phyloP scores from a whole-genome alignment of 2,113 vertebrate species.

The Macaca mulatta region DNA sequence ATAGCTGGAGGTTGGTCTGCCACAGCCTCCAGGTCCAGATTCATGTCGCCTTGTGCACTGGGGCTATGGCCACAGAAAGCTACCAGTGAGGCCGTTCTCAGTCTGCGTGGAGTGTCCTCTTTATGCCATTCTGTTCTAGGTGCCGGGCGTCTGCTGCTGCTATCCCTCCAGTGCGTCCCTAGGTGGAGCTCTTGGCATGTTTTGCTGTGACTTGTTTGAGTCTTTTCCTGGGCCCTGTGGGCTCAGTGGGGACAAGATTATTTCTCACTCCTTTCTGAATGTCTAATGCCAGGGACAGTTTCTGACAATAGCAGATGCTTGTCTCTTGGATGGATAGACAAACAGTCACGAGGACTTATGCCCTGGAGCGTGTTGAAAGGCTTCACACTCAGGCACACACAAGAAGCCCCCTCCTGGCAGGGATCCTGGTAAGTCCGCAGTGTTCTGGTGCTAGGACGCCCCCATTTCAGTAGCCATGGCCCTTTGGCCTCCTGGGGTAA shows the following conservation, averaged over 20 bases:
- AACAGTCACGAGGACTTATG: not conserved
- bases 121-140: not conserved
- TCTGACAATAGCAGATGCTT: not conserved
- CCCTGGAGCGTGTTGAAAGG: not conserved
- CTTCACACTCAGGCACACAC: not conserved
- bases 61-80: not conserved
- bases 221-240: not conserved
- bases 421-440: not conserved
- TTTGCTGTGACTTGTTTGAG: not conserved
- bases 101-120: not conserved
- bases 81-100: not conserved
- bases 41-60: accelerated
- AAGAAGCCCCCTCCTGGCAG: too few species aligned
- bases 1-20: not conserved
- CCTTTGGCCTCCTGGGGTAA: not conserved
- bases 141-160: not conserved
- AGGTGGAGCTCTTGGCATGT: slow-evolving; percentile 27
- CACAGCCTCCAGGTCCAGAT: accelerated
- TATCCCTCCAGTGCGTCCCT: not conserved
- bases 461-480: not conserved
- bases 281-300: not conserved
- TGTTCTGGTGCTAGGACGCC: not conserved
- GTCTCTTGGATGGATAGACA: not conserved
- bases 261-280: not conserved
- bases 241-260: not conserved